phyloP scores from a whole-genome alignment of 1,140 invertebrate genomes.

The Galleria mellonella region DNA sequence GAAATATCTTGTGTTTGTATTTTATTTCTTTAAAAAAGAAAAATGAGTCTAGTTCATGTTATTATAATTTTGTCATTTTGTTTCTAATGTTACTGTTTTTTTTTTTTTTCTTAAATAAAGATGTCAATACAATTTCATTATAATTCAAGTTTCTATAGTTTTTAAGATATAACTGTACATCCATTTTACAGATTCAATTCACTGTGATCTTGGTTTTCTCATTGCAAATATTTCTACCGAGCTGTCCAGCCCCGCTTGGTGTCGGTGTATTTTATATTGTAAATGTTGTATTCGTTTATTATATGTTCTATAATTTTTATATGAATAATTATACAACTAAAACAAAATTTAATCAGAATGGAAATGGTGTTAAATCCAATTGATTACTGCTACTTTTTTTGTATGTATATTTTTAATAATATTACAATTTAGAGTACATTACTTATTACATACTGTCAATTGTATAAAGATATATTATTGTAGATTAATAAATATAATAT shows the following conservation, averaged over 20 bases:
- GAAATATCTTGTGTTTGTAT: no score
- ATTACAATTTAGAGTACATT: no score
- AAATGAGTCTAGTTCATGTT: no score
- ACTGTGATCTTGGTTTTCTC: constrained; percentile 76
- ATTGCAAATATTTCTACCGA: constrained; percentile 71
- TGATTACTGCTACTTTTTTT: background rate
- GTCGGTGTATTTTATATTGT: constrained; percentile 74
- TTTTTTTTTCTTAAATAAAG: no score
- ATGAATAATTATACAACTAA: constrained; percentile 34
- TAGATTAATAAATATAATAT: no score
- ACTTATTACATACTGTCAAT: no score
- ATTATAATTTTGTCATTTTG: no score
- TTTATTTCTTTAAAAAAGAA: no score
- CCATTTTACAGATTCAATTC: constrained; percentile 79
- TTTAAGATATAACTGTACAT: background rate
- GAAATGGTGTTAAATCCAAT: background rate
- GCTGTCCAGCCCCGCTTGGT: constrained; percentile 73
- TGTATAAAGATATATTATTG: no score
- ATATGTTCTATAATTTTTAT: constrained; percentile 83
- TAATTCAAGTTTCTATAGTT: no score
- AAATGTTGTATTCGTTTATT: constrained; percentile 79
- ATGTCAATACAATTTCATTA: no score
- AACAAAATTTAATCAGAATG: constrained; percentile 15
- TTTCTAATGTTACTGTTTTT: no score
- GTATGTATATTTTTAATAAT: background rate